A percentile compares a stretch with the other conserved stretches of the same genome.
phyloP scores from a whole-genome alignment of 2,888 invertebrate genomes.

The Terebella lapidaria region DNA sequence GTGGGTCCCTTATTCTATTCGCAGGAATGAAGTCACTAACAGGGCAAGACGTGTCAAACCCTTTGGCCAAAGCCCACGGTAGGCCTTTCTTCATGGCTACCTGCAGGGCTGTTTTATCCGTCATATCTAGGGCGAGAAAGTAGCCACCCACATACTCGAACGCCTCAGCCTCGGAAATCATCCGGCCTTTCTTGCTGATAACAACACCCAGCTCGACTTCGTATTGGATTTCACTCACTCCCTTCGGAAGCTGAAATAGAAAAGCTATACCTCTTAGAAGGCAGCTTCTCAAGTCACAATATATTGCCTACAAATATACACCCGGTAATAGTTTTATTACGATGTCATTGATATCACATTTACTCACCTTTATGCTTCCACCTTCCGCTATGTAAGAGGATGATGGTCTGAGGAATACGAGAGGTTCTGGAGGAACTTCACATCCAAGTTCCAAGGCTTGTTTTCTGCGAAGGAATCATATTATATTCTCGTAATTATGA shows the following conservation, averaged over 20 bases:
- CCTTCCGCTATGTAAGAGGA: constrained; percentile 65
- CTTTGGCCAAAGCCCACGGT: constrained; percentile 73
- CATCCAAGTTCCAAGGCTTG: constrained; percentile 63
- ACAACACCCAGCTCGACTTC: constrained; percentile 75
- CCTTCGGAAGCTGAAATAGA: constrained; percentile 62
- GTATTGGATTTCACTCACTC: constrained; percentile 63
- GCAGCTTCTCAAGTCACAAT: too few relatives aligned
- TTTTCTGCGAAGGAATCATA: too few relatives aligned
- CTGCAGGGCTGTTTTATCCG: constrained; percentile 54
- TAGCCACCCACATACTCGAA: constrained; percentile 66
- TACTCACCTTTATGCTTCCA: constrained; percentile 60
- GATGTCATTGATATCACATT: constrained; percentile 10
- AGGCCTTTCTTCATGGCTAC: constrained; percentile 61
- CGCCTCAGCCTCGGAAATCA: constrained; percentile 58
- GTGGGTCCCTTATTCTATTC: constrained; percentile 33
- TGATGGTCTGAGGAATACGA: constrained; percentile 70
- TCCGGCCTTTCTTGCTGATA: constrained; percentile 62
- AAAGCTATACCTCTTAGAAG: too few relatives aligned
- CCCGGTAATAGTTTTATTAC: too few relatives aligned
- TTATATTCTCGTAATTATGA: too few relatives aligned
- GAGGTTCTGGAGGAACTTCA: constrained; percentile 62
- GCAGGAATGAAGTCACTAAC: constrained; percentile 64
- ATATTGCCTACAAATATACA: too few relatives aligned
- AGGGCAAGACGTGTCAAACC: constrained; percentile 75
- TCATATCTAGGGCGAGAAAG: constrained; percentile 71